Conservation (phyloP, 2,888 invertebrate genomes). For the Escarpia spicata region DNA sequence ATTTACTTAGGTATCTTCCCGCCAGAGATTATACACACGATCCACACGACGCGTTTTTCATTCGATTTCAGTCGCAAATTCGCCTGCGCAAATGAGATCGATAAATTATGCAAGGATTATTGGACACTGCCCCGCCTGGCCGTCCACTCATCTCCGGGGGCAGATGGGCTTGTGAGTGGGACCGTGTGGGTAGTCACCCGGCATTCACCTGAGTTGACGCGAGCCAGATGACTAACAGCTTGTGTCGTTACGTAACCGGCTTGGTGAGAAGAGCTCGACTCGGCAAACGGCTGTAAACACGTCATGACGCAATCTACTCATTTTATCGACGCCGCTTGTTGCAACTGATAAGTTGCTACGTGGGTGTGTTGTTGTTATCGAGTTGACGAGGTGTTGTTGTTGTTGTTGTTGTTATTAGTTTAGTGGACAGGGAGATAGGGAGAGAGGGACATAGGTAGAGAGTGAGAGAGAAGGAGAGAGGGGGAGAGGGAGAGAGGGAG, state of each 20-base stretch:
- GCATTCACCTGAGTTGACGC: not conserved
- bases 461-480: too few species aligned
- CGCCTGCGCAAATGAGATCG: not conserved
- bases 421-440: too few species aligned
- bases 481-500: too few species aligned
- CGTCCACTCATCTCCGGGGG: not conserved
- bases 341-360: not conserved
- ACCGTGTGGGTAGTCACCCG: not conserved
- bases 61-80: not conserved
- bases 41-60: not conserved
- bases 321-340: not conserved
- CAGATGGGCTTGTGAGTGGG: not conserved
- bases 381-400: not conserved
- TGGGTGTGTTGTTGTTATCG: not conserved
- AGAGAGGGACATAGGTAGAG: too few species aligned
- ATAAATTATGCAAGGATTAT: not conserved
- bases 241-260: not conserved
- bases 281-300: conserved; percentile 3
- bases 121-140: not conserved
- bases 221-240: not conserved
- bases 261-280: not conserved
- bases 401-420: too few species aligned
- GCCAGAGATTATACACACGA: not conserved
- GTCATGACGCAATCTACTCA: not conserved
- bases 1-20: too few species aligned